phyloP scores from a whole-genome alignment of 2,113 vertebrate genomes.

The Notechis scutatus region DNA sequence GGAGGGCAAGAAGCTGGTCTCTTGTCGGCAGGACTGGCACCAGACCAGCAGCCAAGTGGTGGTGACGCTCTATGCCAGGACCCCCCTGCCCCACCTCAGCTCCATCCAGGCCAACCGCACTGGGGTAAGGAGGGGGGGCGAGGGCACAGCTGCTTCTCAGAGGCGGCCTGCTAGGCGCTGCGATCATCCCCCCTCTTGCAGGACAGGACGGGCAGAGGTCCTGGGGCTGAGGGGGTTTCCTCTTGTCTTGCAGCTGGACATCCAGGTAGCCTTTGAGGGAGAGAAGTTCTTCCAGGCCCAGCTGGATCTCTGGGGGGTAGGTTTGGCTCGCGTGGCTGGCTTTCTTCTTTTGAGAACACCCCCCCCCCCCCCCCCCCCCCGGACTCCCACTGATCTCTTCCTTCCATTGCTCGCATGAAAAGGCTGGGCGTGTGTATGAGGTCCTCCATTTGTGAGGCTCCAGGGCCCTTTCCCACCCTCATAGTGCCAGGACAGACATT shows the following conservation, averaged over 20 bases:
- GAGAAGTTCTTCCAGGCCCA: slow-evolving; percentile 84
- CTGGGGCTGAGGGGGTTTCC: not conserved
- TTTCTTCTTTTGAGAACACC: no score
- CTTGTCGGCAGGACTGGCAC: slow-evolving; percentile 93
- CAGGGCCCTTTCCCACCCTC: not conserved
- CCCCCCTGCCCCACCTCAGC: slow-evolving; percentile 75
- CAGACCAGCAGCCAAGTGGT: slow-evolving; percentile 85
- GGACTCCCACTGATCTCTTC: not conserved
- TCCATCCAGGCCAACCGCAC: slow-evolving; percentile 84
- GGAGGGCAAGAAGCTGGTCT: slow-evolving; percentile 82
- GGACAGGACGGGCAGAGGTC: not conserved
- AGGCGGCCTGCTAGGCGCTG: not conserved
- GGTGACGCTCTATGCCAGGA: slow-evolving; percentile 88
- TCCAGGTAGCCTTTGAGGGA: slow-evolving; percentile 85
- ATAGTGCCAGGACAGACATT: not conserved
- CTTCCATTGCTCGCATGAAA: no score
- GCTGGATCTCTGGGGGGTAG: slow-evolving; percentile 93
- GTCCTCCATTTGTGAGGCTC: not conserved
- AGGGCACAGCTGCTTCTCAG: not conserved
- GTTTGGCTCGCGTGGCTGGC: slow-evolving; percentile 44
- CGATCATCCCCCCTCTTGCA: not conserved
- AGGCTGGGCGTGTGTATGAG: not conserved
- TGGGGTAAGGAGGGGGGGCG: slow-evolving; percentile 69
- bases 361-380: no score
- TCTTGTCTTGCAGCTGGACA: slow-evolving; percentile 74